Percentiles rank a stretch among this genome's conserved stretches.
phyloP scores from a whole-genome alignment of 2,797 vertebrate genomes.

The Galagoides demidoff region DNA sequence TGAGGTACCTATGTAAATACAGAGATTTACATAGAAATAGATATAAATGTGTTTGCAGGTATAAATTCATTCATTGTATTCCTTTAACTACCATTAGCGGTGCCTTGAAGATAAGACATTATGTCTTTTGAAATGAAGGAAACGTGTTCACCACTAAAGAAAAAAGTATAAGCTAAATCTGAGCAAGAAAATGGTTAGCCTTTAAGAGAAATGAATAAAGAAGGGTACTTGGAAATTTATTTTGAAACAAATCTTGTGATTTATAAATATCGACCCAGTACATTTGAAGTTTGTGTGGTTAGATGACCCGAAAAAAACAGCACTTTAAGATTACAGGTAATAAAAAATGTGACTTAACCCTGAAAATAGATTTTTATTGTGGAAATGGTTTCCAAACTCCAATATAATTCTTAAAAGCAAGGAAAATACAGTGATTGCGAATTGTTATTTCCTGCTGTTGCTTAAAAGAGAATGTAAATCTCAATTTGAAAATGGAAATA shows the following conservation, averaged over 20 bases:
- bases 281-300: not conserved
- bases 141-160: not conserved
- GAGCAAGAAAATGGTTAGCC: not conserved
- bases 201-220: not conserved
- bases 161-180: not conserved
- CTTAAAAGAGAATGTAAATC: not conserved
- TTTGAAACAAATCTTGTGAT: not conserved
- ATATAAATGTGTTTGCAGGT: not conserved
- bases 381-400: not conserved
- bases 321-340: not conserved
- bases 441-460: not conserved
- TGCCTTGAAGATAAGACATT: not conserved
- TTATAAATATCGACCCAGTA: not conserved
- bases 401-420: conserved; percentile 18
- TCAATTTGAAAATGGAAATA: not conserved
- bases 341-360: not conserved
- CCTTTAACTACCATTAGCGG: not conserved
- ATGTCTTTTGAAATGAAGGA: not conserved
- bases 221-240: not conserved
- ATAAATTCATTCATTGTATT: not conserved
- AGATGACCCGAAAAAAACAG: not conserved
- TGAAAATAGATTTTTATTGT: not conserved
- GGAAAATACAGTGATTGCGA: not conserved
- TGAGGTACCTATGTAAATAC: not conserved
- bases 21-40: not conserved